Conservation (phyloP, 1,140 invertebrate genomes). For the Thereuonema tuberculata region DNA sequence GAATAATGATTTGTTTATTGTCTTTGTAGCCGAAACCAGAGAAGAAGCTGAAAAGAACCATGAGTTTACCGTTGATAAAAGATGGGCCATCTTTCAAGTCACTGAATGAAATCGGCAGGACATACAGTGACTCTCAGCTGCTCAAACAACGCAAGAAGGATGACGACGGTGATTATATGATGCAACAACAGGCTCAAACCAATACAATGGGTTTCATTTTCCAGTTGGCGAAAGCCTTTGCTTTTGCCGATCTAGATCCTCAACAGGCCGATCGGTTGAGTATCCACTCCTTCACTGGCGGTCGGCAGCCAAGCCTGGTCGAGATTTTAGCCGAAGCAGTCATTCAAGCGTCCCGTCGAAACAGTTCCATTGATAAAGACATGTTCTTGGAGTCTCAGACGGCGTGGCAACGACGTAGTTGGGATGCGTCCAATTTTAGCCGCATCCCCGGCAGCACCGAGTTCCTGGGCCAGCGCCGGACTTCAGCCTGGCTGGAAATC, state of each 20-base stretch:
- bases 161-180: not conserved
- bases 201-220: conserved; percentile 5
- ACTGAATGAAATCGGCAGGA: not conserved
- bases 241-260: not conserved
- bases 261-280: not conserved
- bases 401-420: too few species aligned
- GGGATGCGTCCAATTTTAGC: too few species aligned
- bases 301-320: not conserved
- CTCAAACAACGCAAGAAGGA: not conserved
- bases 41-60: not conserved
- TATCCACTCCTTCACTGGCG: not conserved
- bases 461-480: too few species aligned
- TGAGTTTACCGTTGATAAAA: not conserved
- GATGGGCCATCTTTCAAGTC: too few species aligned
- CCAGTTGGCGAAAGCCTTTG: conserved; percentile 4
- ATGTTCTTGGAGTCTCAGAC: too few species aligned
- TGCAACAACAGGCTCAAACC: not conserved
- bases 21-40: too few species aligned
- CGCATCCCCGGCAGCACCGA: too few species aligned
- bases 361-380: not conserved
- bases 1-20: too few species aligned
- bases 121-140: not conserved
- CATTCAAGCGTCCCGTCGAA: not conserved
- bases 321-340: not conserved
- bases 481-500: not conserved